A percentile compares a stretch with the other conserved stretches of the same genome.
Evolutionary conservation across 92 coral and sea anemone genomes (phyloP).

Genomic region (Epizoanthus fatuus): DNA sequence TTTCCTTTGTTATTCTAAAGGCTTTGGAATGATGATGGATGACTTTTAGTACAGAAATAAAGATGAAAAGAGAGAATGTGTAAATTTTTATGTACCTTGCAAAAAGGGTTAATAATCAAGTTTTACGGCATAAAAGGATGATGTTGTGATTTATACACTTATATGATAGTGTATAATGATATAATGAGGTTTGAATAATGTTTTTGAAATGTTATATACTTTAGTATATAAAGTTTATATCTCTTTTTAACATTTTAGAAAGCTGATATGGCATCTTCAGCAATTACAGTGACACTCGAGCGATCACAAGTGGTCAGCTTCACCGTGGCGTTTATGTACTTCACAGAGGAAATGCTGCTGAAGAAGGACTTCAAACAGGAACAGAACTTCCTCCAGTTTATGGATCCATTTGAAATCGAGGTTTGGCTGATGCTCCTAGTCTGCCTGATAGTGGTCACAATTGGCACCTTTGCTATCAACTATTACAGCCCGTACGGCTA

Average conservation of each 20-base stretch:
- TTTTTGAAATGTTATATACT: no score
- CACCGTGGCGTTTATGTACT: conserved; percentile 71
- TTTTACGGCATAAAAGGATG: no score
- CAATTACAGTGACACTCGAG: conserved; percentile 72
- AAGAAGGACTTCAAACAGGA: conserved; percentile 49
- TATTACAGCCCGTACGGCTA: conserved; percentile 86
- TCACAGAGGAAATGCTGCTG: conserved; percentile 63
- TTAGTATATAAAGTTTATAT: not conserved
- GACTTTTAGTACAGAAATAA: no score
- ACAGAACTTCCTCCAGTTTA: conserved; percentile 69
- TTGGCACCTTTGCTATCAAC: conserved; percentile 68
- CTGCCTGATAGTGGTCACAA: conserved; percentile 74
- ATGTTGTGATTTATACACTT: no score
- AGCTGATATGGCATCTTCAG: conserved; percentile 81
- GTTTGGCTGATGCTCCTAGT: conserved; percentile 87
- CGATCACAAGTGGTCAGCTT: conserved; percentile 72
- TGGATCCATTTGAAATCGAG: conserved; percentile 84
- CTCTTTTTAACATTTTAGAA: conserved; percentile 32
- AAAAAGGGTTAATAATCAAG: no score
- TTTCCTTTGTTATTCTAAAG: no score
- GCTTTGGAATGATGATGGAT: no score
- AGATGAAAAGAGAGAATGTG: no score
- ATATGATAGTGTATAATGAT: no score
- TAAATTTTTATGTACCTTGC: no score
- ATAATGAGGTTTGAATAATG: no score